phyloP scores from a whole-genome alignment of 2,797 vertebrate species.

The Poeciliopsis infans region DNA sequence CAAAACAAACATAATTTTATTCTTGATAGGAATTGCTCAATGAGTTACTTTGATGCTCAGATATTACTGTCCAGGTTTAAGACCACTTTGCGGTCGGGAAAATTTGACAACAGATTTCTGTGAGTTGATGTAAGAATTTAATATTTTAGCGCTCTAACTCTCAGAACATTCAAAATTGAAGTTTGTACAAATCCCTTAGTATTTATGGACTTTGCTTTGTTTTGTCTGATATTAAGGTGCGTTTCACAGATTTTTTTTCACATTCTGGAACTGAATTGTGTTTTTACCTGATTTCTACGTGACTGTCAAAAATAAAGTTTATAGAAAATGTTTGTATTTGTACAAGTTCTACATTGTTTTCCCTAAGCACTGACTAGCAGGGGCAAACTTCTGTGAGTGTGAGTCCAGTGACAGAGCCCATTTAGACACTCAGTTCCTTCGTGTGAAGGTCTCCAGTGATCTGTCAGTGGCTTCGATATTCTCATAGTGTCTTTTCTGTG shows the following conservation, averaged over 20 bases:
- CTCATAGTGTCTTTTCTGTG: slow-evolving; percentile 48
- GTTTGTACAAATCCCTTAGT: slow-evolving; percentile 8
- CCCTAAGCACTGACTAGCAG: neutral
- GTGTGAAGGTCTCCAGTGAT: slow-evolving; percentile 26
- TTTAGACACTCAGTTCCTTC: slow-evolving; percentile 16
- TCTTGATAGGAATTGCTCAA: neutral
- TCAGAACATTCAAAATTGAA: neutral
- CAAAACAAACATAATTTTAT: neutral
- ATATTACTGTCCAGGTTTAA: slow-evolving; percentile 21
- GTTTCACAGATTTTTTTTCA: slow-evolving; percentile 26
- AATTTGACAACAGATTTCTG: neutral
- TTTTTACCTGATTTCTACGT: slow-evolving; percentile 48
- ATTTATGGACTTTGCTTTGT: slow-evolving; percentile 25
- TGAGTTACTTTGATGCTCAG: neutral
- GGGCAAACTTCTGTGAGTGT: neutral
- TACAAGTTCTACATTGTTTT: slow-evolving; percentile 19
- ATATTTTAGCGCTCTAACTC: neutral
- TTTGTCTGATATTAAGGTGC: slow-evolving; percentile 35
- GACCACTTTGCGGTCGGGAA: slow-evolving; percentile 10
- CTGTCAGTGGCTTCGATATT: slow-evolving; percentile 19
- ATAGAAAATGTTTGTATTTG: slow-evolving; percentile 52
- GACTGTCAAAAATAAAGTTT: slow-evolving; percentile 68
- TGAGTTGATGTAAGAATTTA: slow-evolving; percentile 14
- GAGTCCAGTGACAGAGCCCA: slow-evolving; percentile 3
- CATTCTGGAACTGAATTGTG: slow-evolving; percentile 22